These are phyloP conservation scores for Copidosoma aretas DNA, from an alignment of 2,888 invertebrate genomes.

Conservation along the genomic window DNA sequence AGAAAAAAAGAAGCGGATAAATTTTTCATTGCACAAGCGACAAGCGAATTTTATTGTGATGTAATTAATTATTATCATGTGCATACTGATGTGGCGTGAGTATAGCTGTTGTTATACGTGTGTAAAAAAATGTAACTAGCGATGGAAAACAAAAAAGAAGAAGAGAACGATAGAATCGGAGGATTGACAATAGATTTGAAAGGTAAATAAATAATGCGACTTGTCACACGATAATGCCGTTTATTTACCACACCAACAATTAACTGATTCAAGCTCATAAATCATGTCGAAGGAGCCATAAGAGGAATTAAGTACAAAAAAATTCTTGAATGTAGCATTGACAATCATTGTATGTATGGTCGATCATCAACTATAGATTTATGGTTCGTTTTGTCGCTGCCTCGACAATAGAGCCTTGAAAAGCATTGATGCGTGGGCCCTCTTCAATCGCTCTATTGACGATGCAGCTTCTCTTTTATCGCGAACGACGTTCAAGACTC, in stretches of 20 bases:
- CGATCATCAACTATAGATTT: slow-evolving; percentile 13
- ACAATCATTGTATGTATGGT: neutral
- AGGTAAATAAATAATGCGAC: slow-evolving; percentile 61
- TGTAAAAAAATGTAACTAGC: slow-evolving; percentile 3
- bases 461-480: slow-evolving; percentile 22
- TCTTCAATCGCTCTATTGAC: slow-evolving; percentile 22
- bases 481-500: slow-evolving; percentile 39
- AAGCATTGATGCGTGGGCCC: neutral
- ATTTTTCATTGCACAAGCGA: neutral
- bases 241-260: slow-evolving; percentile 62
- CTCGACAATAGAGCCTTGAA: slow-evolving; percentile 22
- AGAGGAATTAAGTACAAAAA: slow-evolving; percentile 53
- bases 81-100: neutral
- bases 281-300: slow-evolving; percentile 21
- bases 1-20: neutral
- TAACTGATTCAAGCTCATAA: slow-evolving; percentile 33
- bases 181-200: slow-evolving; percentile 45
- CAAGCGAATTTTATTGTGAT: neutral
- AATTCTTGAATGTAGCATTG: slow-evolving; percentile 14
- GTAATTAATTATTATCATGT: neutral
- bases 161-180: slow-evolving; percentile 41
- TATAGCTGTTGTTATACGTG: neutral
- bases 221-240: slow-evolving; percentile 61
- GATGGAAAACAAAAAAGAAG: slow-evolving; percentile 26
- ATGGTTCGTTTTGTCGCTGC: slow-evolving; percentile 30